Evolutionary conservation across 1,140 invertebrate genomes (phyloP), one percentile per base, ranked within the genome.

Genomic region (Colletes latitarsis): DNA sequence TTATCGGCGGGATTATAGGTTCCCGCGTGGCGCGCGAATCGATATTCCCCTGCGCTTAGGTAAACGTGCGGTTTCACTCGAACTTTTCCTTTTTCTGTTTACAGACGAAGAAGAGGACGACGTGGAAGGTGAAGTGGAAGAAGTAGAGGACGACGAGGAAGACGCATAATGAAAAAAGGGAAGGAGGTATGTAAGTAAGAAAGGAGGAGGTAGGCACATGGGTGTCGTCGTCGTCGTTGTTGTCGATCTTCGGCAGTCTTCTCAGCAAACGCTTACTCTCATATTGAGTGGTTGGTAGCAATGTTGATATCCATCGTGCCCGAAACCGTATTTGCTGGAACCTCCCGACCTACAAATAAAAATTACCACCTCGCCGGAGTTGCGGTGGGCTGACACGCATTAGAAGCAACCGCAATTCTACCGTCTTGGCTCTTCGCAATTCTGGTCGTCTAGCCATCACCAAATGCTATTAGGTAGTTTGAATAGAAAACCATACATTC

Each of bases 101-200:
- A 73, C 93, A 95, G 95, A 95, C 69, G 95, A 95, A 60, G 95
- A 95, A 70, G 94, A 94, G 88, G 94, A 92, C 14, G 93, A 93
- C 6, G 93, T 89, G 77, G 94, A 94, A 84, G 95, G 94, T 87
- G 95, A 95, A 82, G 95, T 94, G 83, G 95, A 95, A 89, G 95
- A 95, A 88, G 94, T 94, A 55, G 93, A 93, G 46, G 93, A 94
- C 10, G 93, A 94, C 6, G 94, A 94, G 17, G 94, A 94, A 46
- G 94, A 94, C 91, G 92, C 92, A 94, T 94, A 94, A 94, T 94
- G 90, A 93, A 93, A 83, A 90, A 89, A 89, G 80, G 78, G 83
- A 89, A 82, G 90, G 82, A 81, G 78, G 77, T 88, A 91, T 92
- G 89, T 92, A 92, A 92, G 90, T 92, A 92, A 92, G 88, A 92